A percentile compares a stretch with the other conserved stretches of the same genome.
These are phyloP conservation scores for Calliphora vomitoria DNA, from an alignment of 2,888 invertebrate species.

Conservation along the genomic window DNA sequence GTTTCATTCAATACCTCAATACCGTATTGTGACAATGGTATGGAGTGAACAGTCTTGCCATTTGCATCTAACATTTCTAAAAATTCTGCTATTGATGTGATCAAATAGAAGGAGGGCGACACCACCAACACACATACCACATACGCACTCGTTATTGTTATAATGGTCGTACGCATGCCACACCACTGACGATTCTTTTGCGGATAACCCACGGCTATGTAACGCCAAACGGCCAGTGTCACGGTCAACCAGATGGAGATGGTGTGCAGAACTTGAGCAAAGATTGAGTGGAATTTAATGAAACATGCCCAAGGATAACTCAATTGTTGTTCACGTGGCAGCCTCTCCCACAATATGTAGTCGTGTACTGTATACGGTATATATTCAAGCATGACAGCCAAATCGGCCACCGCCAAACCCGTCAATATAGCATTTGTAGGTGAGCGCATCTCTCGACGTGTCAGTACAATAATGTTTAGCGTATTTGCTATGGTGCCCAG, in stretches of 20 bases:
- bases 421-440: slow-evolving; percentile 97
- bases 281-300: slow-evolving; percentile 95
- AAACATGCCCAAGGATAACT: slow-evolving; percentile 92
- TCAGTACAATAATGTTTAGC: slow-evolving; percentile 95
- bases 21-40: slow-evolving; percentile 78
- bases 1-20: slow-evolving; percentile 76
- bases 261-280: slow-evolving; percentile 94
- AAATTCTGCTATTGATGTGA: slow-evolving; percentile 89
- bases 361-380: slow-evolving; percentile 94
- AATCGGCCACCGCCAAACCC: slow-evolving; percentile 95
- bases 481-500: slow-evolving; percentile 96
- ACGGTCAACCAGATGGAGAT: slow-evolving; percentile 97
- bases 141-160: slow-evolving; percentile 92
- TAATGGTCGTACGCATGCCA: slow-evolving; percentile 90
- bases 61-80: slow-evolving; percentile 84
- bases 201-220: slow-evolving; percentile 93
- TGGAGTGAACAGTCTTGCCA: slow-evolving; percentile 78
- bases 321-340: slow-evolving; percentile 85
- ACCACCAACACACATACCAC: slow-evolving; percentile 91
- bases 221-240: slow-evolving; percentile 96
- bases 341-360: slow-evolving; percentile 87
- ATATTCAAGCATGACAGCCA: slow-evolving; percentile 97
- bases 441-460: slow-evolving; percentile 95
- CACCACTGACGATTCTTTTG: slow-evolving; percentile 93
- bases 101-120: slow-evolving; percentile 90